These are phyloP conservation scores for Hoplias malabaricus DNA, from an alignment of 2,113 vertebrate species.

Conservation along the genomic window DNA sequence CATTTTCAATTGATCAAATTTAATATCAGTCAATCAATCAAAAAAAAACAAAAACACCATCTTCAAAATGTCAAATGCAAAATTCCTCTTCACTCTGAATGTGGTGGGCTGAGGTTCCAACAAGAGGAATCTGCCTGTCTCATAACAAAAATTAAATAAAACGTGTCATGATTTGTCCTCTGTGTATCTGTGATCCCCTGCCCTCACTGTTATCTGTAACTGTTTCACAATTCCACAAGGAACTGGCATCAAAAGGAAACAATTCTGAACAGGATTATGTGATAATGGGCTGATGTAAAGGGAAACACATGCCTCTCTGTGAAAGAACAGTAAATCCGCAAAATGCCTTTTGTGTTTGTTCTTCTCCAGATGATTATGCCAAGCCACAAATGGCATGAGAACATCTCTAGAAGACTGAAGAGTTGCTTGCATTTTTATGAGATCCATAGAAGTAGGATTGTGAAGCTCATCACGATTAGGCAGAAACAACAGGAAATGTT, in stretches of 20 bases:
- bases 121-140: no score
- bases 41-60: no score
- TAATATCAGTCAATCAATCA: no score
- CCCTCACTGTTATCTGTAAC: no score
- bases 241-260: neutral
- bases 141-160: no score
- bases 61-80: no score
- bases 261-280: slow-evolving; percentile 6
- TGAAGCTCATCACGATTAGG: slow-evolving; percentile 14
- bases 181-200: no score
- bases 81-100: no score
- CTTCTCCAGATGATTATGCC: neutral
- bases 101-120: no score
- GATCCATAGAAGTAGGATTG: neutral
- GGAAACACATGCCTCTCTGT: neutral
- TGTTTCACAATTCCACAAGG: no score
- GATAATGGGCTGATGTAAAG: slow-evolving; percentile 5
- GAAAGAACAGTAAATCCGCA: neutral
- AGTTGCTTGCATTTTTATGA: neutral
- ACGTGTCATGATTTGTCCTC: no score
- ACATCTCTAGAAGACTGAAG: neutral
- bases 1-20: no score
- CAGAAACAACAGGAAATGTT: slow-evolving; percentile 29
- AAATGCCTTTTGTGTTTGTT: slow-evolving; percentile 1
- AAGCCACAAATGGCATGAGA: slow-evolving; percentile 1